These are phyloP conservation scores for Rhyacichthys aspro DNA, from an alignment of 2,797 vertebrate genomes.

Conservation along the genomic window DNA sequence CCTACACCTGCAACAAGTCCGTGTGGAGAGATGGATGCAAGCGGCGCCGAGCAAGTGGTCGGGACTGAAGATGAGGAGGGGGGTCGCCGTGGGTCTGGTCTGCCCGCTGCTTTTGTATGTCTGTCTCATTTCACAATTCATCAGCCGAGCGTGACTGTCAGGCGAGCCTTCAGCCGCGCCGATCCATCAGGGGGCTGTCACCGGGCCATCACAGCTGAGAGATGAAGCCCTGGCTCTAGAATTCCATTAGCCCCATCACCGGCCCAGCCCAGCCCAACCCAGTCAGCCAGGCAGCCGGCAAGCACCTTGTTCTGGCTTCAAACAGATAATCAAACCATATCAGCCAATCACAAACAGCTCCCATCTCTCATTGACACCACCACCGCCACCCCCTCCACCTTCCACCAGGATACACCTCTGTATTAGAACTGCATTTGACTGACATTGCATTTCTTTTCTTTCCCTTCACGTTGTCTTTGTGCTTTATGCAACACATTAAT, in stretches of 20 bases:
- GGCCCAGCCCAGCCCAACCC: conserved; percentile 39
- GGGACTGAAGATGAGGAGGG: conserved; percentile 1
- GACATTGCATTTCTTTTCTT: conserved; percentile 64
- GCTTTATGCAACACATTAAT: conserved; percentile 9
- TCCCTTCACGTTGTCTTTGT: conserved; percentile 60
- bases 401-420: conserved; percentile 51
- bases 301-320: conserved; percentile 69
- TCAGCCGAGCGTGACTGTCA: conserved; percentile 77
- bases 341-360: conserved; percentile 72
- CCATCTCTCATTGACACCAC: conserved; percentile 16
- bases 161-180: conserved; percentile 66
- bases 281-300: conserved; percentile 52
- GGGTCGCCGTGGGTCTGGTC: conserved; percentile 42
- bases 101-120: conserved; percentile 77
- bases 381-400: conserved; percentile 26
- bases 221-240: conserved; percentile 75
- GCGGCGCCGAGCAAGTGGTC: conserved; percentile 27
- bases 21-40: conserved; percentile 59
- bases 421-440: conserved; percentile 66
- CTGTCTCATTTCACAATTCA: conserved; percentile 85
- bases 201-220: conserved; percentile 77
- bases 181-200: conserved; percentile 82
- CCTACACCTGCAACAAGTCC: conserved; percentile 50
- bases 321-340: conserved; percentile 81
- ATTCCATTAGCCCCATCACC: conserved; percentile 79